Percentiles rank a stretch among this genome's conserved stretches.
Conservation (phyloP, 2,113 vertebrate genomes). For the Percina caprodes region DNA sequence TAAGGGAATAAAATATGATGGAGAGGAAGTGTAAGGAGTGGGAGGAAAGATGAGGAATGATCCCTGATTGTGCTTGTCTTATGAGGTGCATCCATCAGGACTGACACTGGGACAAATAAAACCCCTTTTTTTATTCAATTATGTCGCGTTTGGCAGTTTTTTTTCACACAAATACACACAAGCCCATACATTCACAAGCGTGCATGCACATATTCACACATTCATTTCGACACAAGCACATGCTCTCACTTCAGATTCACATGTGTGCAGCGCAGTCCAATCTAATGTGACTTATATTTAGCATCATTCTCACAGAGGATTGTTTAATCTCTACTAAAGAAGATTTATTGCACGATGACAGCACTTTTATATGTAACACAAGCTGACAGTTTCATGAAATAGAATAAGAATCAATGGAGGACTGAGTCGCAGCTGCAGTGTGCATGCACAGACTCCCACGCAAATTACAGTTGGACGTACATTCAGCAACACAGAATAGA, state of each 20-base stretch:
- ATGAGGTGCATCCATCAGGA: slow-evolving; percentile 86
- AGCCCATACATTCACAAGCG: neutral
- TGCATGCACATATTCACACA: neutral
- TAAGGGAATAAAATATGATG: slow-evolving; percentile 68
- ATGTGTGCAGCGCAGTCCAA: slow-evolving; percentile 22
- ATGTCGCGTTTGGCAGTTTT: slow-evolving; percentile 42
- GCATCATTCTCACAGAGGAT: slow-evolving; percentile 39
- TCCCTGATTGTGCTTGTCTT: slow-evolving; percentile 80
- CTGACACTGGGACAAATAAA: slow-evolving; percentile 80
- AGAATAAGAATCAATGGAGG: slow-evolving; percentile 52
- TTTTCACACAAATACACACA: slow-evolving; percentile 49
- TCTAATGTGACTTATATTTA: slow-evolving; percentile 55
- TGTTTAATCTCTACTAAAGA: slow-evolving; percentile 55
- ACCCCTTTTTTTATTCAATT: slow-evolving; percentile 74
- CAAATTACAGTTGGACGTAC: slow-evolving; percentile 40
- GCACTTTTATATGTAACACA: slow-evolving; percentile 51
- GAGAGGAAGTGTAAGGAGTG: slow-evolving; percentile 70
- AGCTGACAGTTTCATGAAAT: slow-evolving; percentile 66
- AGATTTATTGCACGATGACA: slow-evolving; percentile 46
- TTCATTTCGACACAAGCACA: slow-evolving; percentile 6
- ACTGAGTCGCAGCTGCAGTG: slow-evolving; percentile 45
- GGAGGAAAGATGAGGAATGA: slow-evolving; percentile 81
- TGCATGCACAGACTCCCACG: slow-evolving; percentile 19
- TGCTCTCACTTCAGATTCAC: slow-evolving; percentile 5
- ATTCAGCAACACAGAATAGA: slow-evolving; percentile 44